phyloP scores from a whole-genome alignment of 2,888 invertebrate species.

The Drosophila atroscutellata region DNA sequence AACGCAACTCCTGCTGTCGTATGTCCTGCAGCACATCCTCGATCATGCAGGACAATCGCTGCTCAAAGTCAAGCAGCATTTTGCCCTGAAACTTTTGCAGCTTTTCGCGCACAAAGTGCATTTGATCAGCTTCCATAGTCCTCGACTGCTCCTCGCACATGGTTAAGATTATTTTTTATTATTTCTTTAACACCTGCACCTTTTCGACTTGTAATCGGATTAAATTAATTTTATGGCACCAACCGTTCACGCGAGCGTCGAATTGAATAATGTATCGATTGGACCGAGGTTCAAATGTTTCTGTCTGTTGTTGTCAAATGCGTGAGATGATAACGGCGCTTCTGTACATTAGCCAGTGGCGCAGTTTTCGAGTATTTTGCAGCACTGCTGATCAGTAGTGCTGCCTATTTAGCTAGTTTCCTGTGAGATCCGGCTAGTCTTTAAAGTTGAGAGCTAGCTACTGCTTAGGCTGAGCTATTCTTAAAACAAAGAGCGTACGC shows the following conservation, averaged over 20 bases:
- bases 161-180: neutral
- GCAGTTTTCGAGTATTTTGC: constrained; percentile 9
- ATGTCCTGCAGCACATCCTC: constrained; percentile 83
- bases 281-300: constrained; percentile 20
- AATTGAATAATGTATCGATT: constrained; percentile 46
- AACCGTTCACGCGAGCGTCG: constrained; percentile 42
- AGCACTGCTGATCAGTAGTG: neutral
- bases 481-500: neutral
- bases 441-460: neutral
- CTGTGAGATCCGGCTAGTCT: neutral
- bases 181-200: neutral
- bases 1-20: constrained; percentile 78
- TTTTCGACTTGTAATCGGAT: constrained; percentile 5
- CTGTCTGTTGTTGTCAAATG: constrained; percentile 37
- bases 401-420: neutral
- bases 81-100: constrained; percentile 73
- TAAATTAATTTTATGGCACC: constrained; percentile 1
- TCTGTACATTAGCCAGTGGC: constrained; percentile 18
- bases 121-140: constrained; percentile 35
- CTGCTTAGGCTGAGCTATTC: neutral
- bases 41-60: constrained; percentile 79
- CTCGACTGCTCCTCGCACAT: constrained; percentile 43
- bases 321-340: constrained; percentile 50
- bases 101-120: constrained; percentile 68
- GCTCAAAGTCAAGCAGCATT: constrained; percentile 79